Conservation (phyloP, 2,888 invertebrate genomes). For the Conchocele bisecta region DNA sequence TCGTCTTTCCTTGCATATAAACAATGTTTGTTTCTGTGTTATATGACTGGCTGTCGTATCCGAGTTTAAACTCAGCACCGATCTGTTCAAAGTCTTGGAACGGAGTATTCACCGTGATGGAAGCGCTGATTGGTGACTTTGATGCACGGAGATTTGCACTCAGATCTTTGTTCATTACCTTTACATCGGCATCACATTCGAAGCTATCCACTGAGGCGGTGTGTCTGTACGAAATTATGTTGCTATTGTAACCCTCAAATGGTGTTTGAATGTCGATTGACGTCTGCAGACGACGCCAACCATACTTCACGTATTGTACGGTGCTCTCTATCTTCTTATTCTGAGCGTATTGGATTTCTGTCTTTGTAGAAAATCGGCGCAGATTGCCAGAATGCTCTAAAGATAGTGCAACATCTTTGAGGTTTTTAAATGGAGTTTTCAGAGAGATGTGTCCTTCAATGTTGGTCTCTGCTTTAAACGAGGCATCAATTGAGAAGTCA, state of each 20-base stretch:
- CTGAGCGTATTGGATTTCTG: conserved; percentile 27
- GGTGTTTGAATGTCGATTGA: conserved; percentile 38
- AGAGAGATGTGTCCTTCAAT: conserved; percentile 17
- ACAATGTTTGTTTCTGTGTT: conserved; percentile 31
- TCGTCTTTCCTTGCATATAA: conserved; percentile 32
- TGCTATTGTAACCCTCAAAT: conserved; percentile 34
- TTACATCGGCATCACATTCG: conserved; percentile 41
- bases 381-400: conserved; percentile 26
- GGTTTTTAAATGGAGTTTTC: conserved; percentile 26
- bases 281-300: conserved; percentile 41
- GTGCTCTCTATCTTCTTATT: conserved; percentile 27
- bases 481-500: conserved; percentile 26
- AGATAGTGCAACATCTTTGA: conserved; percentile 21
- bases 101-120: conserved; percentile 29
- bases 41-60: conserved; percentile 5
- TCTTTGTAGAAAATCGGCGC: conserved; percentile 32
- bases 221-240: conserved; percentile 30
- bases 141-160: conserved; percentile 32
- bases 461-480: conserved; percentile 19
- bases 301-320: conserved; percentile 35
- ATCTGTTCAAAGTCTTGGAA: conserved; percentile 33
- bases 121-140: conserved; percentile 18
- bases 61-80: conserved; percentile 32
- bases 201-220: conserved; percentile 45
- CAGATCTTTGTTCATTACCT: conserved; percentile 35